Conservation (phyloP, 2,888 invertebrate genomes). For the Tachina grossa region DNA sequence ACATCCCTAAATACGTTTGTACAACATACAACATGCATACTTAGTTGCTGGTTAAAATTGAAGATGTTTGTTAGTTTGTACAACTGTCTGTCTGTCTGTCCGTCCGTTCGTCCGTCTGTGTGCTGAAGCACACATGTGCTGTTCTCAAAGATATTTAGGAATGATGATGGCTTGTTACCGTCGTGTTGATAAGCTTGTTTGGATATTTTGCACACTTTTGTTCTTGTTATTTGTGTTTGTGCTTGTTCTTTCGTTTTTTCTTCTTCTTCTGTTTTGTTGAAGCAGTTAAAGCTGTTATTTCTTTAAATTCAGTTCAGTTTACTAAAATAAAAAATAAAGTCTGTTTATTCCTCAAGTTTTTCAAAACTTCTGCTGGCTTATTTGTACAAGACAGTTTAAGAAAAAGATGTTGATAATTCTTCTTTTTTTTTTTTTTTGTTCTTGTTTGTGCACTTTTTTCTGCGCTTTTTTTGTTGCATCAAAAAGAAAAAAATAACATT, state of each 20-base stretch:
- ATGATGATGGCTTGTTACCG: conserved; percentile 72
- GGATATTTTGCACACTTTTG: conserved; percentile 71
- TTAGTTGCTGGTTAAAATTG: conserved; percentile 64
- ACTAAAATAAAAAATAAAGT: conserved; percentile 9
- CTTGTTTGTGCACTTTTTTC: conserved; percentile 8
- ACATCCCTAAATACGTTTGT: conserved; percentile 54
- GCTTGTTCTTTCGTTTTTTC: conserved; percentile 42
- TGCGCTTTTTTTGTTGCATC: conserved; percentile 45
- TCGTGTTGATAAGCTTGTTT: conserved; percentile 72
- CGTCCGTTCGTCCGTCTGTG: background rate
- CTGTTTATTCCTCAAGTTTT: conserved; percentile 14
- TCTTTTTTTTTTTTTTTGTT: background rate
- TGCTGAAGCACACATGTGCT: conserved; percentile 65
- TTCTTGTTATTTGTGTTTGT: conserved; percentile 61
- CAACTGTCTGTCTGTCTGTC: conserved; percentile 4
- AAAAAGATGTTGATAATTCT: conserved; percentile 56
- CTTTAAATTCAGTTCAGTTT: conserved; percentile 55
- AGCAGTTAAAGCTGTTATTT: too few relatives aligned
- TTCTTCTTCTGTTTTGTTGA: conserved; percentile 34
- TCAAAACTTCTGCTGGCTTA: conserved; percentile 33
- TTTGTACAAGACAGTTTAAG: conserved; percentile 50
- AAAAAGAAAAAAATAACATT: conserved; percentile 50
- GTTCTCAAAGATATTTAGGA: conserved; percentile 67
- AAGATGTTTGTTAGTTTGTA: conserved; percentile 55
- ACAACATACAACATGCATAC: conserved; percentile 62